Evolutionary conservation across 1,140 invertebrate species (phyloP).

Genomic region (Calliphora vicina): DNA sequence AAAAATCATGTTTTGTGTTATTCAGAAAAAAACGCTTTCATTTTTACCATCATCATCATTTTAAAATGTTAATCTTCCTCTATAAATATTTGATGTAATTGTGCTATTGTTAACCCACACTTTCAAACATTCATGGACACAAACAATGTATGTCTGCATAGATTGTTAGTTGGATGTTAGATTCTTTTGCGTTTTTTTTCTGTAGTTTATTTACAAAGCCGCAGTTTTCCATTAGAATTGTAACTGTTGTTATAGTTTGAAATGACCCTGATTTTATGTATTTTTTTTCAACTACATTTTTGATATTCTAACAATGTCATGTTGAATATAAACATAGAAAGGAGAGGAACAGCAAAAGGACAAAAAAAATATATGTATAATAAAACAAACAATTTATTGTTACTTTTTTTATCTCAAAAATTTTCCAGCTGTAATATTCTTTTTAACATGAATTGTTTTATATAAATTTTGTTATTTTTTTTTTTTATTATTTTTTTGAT

Average conservation of each 20-base stretch:
- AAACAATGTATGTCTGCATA: not conserved
- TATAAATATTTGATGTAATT: not conserved
- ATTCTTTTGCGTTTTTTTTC: not conserved
- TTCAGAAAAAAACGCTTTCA: not conserved
- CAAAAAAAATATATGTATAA: not conserved
- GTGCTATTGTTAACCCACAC: not conserved
- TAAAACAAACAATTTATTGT: conserved; percentile 6
- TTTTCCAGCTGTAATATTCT: not conserved
- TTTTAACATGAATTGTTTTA: not conserved
- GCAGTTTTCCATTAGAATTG: not conserved
- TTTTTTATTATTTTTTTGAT: not conserved
- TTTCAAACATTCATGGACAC: not conserved
- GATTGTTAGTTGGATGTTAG: too few species aligned
- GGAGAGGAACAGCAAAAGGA: not conserved
- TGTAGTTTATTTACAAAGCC: not conserved
- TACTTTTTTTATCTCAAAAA: not conserved
- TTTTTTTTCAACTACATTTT: not conserved
- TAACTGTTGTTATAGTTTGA: not conserved
- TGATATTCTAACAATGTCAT: not conserved
- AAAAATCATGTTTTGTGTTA: too few species aligned
- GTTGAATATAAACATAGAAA: not conserved
- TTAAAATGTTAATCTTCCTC: not conserved
- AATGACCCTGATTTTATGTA: conserved; percentile 10
- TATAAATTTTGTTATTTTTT: not conserved
- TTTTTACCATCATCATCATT: not conserved